Conservation (phyloP, 2,113 vertebrate species). For the Alces alces region DNA sequence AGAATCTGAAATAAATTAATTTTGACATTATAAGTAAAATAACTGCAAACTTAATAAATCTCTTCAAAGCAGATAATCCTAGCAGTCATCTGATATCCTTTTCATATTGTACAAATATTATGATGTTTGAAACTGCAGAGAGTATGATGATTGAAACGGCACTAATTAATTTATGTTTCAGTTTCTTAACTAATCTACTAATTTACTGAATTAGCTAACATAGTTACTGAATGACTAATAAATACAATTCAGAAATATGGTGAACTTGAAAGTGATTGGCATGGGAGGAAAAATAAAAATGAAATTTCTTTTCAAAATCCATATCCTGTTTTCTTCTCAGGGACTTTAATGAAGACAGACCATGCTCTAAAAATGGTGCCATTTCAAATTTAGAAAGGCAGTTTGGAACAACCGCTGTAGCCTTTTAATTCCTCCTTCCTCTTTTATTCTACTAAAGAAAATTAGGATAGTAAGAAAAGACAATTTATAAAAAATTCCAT, state of each 20-base stretch:
- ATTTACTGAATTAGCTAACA: not conserved
- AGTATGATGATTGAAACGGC: not conserved
- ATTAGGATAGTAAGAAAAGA: not conserved
- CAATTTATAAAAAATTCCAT: not conserved
- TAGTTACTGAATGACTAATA: slow-evolving; percentile 6
- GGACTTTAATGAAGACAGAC: not conserved
- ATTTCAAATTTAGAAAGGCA: not conserved
- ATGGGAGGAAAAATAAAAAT: not conserved
- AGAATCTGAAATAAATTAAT: slow-evolving; percentile 21
- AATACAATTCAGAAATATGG: not conserved
- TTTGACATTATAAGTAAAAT: not conserved
- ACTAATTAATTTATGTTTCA: not conserved
- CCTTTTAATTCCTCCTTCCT: not conserved
- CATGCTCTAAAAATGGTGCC: not conserved
- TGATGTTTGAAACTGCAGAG: not conserved
- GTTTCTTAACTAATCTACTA: slow-evolving; percentile 17
- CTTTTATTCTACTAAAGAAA: not conserved
- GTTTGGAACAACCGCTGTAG: not conserved
- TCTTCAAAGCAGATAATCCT: not conserved
- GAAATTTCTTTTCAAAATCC: not conserved
- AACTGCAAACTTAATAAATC: slow-evolving; percentile 27
- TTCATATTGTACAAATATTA: not conserved
- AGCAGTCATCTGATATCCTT: not conserved
- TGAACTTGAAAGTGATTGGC: not conserved
- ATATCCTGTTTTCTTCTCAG: not conserved